Conservation (phyloP, 2,113 vertebrate genomes). For the Pithys albifrons region DNA sequence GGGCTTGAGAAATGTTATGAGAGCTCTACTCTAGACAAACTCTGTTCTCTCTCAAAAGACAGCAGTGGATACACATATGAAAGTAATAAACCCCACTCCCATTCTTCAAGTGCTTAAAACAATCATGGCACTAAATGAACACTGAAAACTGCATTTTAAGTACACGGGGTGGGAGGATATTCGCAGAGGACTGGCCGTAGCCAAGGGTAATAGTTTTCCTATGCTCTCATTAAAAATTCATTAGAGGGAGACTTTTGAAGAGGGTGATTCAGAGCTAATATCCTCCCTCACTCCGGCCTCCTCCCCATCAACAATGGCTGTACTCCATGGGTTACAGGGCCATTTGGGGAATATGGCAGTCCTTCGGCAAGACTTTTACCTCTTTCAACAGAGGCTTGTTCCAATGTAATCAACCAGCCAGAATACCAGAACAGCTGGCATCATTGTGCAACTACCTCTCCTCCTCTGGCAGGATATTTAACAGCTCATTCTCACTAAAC, state of each 20-base stretch:
- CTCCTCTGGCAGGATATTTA: not conserved
- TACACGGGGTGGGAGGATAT: not conserved
- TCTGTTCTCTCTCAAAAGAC: not conserved
- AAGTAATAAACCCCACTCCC: constrained; percentile 51
- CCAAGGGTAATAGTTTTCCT: not conserved
- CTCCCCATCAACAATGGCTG: not conserved
- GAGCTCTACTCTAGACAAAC: constrained; percentile 1
- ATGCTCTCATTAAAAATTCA: not conserved
- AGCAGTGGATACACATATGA: constrained; percentile 44
- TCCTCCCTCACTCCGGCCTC: not conserved
- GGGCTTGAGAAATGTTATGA: constrained; percentile 21
- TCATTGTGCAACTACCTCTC: not conserved
- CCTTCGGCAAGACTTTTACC: not conserved
- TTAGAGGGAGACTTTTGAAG: not conserved
- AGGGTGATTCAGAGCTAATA: not conserved
- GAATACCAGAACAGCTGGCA: not conserved
- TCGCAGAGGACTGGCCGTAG: not conserved
- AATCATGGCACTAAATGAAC: constrained; percentile 12
- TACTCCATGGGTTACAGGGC: not conserved
- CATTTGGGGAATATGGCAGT: not conserved
- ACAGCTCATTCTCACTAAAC: not conserved
- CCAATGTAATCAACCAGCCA: not conserved
- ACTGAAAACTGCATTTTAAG: constrained; percentile 15
- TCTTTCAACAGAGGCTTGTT: not conserved
- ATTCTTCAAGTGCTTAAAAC: constrained; percentile 54